Conservation (phyloP, 2,113 vertebrate genomes). For the Corythoichthys haematopterus region DNA sequence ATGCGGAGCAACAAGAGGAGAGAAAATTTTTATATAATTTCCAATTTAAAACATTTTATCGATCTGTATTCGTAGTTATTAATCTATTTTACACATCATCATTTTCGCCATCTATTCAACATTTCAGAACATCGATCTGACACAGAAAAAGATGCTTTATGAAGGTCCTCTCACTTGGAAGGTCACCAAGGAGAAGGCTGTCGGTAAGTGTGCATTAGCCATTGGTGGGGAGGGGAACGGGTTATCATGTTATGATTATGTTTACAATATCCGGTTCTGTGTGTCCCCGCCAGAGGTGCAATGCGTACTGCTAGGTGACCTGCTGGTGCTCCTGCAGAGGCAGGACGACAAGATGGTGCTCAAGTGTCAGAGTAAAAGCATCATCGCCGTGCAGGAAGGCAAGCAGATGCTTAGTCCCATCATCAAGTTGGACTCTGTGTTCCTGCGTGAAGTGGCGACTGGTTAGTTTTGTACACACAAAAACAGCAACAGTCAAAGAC, state of each 20-base stretch:
- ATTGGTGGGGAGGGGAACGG: too few relatives aligned
- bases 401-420: constrained; percentile 89
- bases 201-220: constrained; percentile 67
- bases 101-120: constrained; percentile 1
- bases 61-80: too few relatives aligned
- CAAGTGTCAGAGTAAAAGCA: constrained; percentile 85
- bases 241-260: not conserved
- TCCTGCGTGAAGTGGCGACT: constrained; percentile 85
- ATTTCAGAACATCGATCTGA: constrained; percentile 79
- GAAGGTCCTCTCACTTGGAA: constrained; percentile 82
- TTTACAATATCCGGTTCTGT: not conserved
- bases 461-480: constrained; percentile 61
- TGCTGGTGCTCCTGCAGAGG: constrained; percentile 83
- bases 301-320: constrained; percentile 81
- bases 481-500: not conserved
- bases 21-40: too few relatives aligned
- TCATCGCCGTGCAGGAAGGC: constrained; percentile 73
- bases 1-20: too few relatives aligned
- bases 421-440: constrained; percentile 81
- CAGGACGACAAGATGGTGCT: constrained; percentile 86
- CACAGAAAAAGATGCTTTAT: constrained; percentile 73
- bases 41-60: too few relatives aligned
- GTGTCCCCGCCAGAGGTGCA: constrained; percentile 75
- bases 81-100: not conserved
- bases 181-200: constrained; percentile 82